Evolutionary conservation across 1,140 invertebrate genomes (phyloP), one percentile per base, ranked within the genome.

Genomic region (Dolichoris vasculosae): DNA sequence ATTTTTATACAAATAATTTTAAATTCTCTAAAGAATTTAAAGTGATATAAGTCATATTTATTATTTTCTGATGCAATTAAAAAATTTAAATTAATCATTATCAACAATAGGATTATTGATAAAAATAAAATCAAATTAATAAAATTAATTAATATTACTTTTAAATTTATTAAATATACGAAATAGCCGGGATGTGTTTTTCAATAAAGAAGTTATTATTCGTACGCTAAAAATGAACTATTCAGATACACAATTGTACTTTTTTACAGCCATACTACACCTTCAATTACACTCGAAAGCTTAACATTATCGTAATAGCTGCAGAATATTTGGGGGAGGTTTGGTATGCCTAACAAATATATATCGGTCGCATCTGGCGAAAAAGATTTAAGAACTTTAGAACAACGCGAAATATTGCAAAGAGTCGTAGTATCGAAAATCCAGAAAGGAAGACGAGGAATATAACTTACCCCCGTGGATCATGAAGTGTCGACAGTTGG

Each of bases 401-500:
- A 88, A 79, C 86, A 81, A 81, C 86, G 83, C 86, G 82, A 87
- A 88, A 88, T 82, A 89, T 87, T 88, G 83, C 86, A 88, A 88
- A 88, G 88, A 88, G 88, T 77, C 81, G 80, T 40, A 7, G 9
- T 48, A 51, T 48, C 75, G 75, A 76, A 30, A 20, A 51, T n/a
- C 23, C 26, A n/a, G 63, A 64, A 75, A n/a, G 55, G 84, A 84
- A 73, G 78, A 84, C 69, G 85, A 73, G 83, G 87, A 87, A 83
- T 71, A 85, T n/a, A 78, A 84, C 64, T 80, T 88, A 87, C 87
- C 88, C 89, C 89, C 87, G 88, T 88, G 86, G 87, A 89, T 87
- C 88, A 87, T 92, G 89, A 88, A 93, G 92, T 91, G 89, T 89
- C 92, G 92, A 93, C 92, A 93, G 92, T 93, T 93, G 92, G 92